Conservation (phyloP, 2,797 vertebrate genomes). For the Gallinago nigripennis region DNA sequence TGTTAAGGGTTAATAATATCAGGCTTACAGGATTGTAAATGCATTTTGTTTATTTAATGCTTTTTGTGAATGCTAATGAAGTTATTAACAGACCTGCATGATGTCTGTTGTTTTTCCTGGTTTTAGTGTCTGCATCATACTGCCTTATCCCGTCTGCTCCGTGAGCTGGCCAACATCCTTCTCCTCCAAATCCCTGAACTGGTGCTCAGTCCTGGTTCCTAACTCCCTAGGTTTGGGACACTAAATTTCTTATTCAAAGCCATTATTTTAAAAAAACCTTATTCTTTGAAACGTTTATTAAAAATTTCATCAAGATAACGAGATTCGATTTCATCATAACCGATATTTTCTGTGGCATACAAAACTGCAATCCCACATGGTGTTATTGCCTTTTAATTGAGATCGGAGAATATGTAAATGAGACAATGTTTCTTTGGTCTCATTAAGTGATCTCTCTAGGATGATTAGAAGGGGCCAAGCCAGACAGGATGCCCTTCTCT, state of each 20-base stretch:
- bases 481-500: not conserved
- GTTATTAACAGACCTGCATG: slow-evolving; percentile 41
- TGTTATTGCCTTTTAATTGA: slow-evolving; percentile 6
- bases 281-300: not conserved
- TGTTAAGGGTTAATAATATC: not conserved
- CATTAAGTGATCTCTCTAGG: not conserved
- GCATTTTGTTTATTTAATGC: slow-evolving; percentile 52
- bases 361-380: not conserved
- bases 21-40: slow-evolving; percentile 6
- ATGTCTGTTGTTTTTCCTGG: slow-evolving; percentile 38
- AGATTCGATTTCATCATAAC: not conserved
- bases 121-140: not conserved
- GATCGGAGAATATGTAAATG: slow-evolving; percentile 26
- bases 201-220: not conserved
- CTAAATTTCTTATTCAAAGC: not conserved
- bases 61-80: slow-evolving; percentile 60
- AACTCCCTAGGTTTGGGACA: not conserved
- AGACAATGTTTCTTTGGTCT: slow-evolving; percentile 22
- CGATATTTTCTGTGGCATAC: not conserved
- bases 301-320: not conserved
- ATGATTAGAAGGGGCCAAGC: not conserved
- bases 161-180: not conserved
- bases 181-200: not conserved
- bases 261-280: not conserved
- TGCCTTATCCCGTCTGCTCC: slow-evolving; percentile 13